Evolutionary conservation across 2,888 invertebrate species (phyloP).

Genomic region (Buathra laborator): DNA sequence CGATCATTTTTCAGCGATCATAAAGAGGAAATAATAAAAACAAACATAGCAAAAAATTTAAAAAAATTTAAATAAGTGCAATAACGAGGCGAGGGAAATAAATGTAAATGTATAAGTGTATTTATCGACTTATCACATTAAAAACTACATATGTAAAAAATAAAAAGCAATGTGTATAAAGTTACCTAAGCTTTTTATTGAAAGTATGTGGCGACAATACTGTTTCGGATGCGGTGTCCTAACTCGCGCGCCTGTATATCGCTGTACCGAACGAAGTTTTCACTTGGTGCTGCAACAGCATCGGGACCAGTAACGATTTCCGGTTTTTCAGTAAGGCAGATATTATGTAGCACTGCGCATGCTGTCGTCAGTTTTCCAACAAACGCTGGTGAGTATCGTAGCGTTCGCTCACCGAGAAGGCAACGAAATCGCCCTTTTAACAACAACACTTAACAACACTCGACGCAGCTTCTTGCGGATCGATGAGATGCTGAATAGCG

Average conservation of each 20-base stretch:
- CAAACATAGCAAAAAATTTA: too few relatives aligned
- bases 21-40: conserved; percentile 11
- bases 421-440: background rate
- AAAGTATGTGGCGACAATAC: background rate
- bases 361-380: background rate
- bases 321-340: background rate
- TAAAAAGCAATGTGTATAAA: too few relatives aligned
- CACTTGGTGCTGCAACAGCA: background rate
- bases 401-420: background rate
- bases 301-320: background rate
- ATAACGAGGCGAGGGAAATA: too few relatives aligned
- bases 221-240: background rate
- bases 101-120: too few relatives aligned
- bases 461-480: background rate
- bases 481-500: background rate
- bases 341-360: conserved; percentile 4
- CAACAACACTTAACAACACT: background rate
- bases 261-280: background rate
- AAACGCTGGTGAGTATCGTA: background rate
- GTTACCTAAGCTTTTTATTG: too few relatives aligned
- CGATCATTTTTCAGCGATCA: conserved; percentile 34
- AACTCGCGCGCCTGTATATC: background rate
- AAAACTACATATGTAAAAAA: too few relatives aligned
- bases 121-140: too few relatives aligned
- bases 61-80: too few relatives aligned